Base-by-base conservation (phyloP, 2,113 vertebrate species). In the Entosphenus tridentatus region DNA sequence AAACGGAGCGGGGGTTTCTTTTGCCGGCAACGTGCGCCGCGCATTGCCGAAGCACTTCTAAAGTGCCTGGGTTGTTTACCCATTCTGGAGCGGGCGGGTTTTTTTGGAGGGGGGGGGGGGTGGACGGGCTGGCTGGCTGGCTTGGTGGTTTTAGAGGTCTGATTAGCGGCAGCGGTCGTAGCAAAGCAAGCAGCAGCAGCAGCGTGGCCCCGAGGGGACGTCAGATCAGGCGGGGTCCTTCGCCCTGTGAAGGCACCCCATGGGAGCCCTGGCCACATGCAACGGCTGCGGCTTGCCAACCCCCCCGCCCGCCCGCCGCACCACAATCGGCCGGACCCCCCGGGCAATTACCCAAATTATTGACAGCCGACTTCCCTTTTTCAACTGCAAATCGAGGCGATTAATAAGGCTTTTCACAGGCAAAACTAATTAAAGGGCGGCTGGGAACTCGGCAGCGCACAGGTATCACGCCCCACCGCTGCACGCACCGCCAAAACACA, bases 301-400 rank as follows among this genome's bases (percentile, higher is more conserved):
- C 21, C 21, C 21, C 21, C 39, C 39, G 3, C 39, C 39, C 39
- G 21, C 21, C 39, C 39, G 39, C 39, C 39, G n/a, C n/a, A n/a
- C 39, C 39, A 39, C 39, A 39, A 39, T 39, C 39, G 39, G 39
- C 39, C 39, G 39, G 39, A 39, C 39, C 62, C 62, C 10, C 83
- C 80, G 81, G 86, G 87, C 89, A 95, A 92, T 97, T 97, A 96
- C 90, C 90, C 83, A 83, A 93, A 96, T 97, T 97, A 97, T 95
- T 96, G 92, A 97, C 92, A 92, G 91, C 90, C 90, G 88, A 93
- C 95, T 95, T 89, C 86, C 91, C 88, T 90, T 95, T 65, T 96
- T 95, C 90, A 91, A 87, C 92, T 91, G 89, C 90, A 95, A 97
- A 95, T 97, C 96, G 96, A 93, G 91, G 85, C 85, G 87, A 96